These are phyloP conservation scores for Heliconius himera DNA, from an alignment of 1,140 invertebrate genomes.

Conservation along the genomic window DNA sequence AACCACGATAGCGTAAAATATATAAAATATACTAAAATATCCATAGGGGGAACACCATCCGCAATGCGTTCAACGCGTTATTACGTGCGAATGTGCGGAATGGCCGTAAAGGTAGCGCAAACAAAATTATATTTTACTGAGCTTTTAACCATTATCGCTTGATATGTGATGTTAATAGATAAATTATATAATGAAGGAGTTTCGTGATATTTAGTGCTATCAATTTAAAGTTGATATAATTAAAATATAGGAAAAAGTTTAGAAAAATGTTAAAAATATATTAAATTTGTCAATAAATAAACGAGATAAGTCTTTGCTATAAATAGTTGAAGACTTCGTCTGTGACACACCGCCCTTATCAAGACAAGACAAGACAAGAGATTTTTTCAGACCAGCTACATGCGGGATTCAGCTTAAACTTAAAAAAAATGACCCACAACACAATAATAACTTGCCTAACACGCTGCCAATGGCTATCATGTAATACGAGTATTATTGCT, in stretches of 20 bases:
- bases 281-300: too few relatives aligned
- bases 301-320: too few relatives aligned
- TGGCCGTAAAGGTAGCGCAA: constrained; percentile 16
- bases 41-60: constrained; percentile 3
- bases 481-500: background rate
- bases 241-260: too few relatives aligned
- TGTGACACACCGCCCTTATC: too few relatives aligned
- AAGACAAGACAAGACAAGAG: too few relatives aligned
- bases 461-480: background rate
- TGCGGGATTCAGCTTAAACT: too few relatives aligned
- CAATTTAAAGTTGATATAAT: too few relatives aligned
- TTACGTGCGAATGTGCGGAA: constrained; percentile 26
- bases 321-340: too few relatives aligned
- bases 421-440: too few relatives aligned
- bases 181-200: background rate
- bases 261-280: too few relatives aligned
- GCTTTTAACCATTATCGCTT: constrained; percentile 1
- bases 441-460: background rate
- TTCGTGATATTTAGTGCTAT: too few relatives aligned
- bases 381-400: too few relatives aligned
- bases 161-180: constrained; percentile 6
- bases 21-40: background rate
- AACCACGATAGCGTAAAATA: background rate
- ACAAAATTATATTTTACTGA: constrained; percentile 20
- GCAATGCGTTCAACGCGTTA: constrained; percentile 23